Percentiles rank a stretch among this genome's conserved stretches.
These are phyloP conservation scores for Calycopis cecrops DNA, from an alignment of 1,140 invertebrate genomes.

Conservation along the genomic window DNA sequence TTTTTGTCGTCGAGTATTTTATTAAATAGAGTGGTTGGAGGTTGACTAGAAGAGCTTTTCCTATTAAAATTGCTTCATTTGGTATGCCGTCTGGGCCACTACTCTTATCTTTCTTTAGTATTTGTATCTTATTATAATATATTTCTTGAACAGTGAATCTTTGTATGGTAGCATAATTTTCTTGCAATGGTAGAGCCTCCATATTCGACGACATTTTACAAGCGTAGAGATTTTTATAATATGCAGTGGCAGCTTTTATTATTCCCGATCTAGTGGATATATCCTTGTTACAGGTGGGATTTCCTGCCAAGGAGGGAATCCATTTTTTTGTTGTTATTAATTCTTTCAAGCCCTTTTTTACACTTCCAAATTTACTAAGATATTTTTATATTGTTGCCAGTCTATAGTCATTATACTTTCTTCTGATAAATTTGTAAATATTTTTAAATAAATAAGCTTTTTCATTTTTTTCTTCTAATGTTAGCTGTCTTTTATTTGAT, in stretches of 20 bases:
- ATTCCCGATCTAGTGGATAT: no score
- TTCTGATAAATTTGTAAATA: no score
- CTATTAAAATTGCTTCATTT: slow-evolving; percentile 14
- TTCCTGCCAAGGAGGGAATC: no score
- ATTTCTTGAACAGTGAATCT: slow-evolving; percentile 6
- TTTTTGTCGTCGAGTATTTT: slow-evolving; percentile 12
- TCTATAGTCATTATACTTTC: no score
- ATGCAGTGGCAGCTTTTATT: no score
- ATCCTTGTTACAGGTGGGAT: no score
- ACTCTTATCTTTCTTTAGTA: slow-evolving; percentile 12
- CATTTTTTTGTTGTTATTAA: no score
- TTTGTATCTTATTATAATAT: slow-evolving; percentile 9
- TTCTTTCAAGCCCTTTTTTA: no score
- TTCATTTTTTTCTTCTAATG: background rate
- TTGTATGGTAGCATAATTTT: background rate
- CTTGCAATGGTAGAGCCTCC: background rate
- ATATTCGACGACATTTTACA: background rate
- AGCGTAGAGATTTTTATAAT: slow-evolving; percentile 8
- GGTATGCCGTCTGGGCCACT: slow-evolving; percentile 15
- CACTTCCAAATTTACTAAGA: no score
- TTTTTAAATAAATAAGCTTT: no score
- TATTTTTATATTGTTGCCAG: no score
- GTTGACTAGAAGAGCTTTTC: background rate
- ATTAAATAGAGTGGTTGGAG: slow-evolving; percentile 10
- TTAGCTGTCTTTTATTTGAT: slow-evolving; percentile 13